Evolutionary conservation across 1,140 invertebrate genomes (phyloP).

Genomic region (Trypoxylus dichotomus): DNA sequence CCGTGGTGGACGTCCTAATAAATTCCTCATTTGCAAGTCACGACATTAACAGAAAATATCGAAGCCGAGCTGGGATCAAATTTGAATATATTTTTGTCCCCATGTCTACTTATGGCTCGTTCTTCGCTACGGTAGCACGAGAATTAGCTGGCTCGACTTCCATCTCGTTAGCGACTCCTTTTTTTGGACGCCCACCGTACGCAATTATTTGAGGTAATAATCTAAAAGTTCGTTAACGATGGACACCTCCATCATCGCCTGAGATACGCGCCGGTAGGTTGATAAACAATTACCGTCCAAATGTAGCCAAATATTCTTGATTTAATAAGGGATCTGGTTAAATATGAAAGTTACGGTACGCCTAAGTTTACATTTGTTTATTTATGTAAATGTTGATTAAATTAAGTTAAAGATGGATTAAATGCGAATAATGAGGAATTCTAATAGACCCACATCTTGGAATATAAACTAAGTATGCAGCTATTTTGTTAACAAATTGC

Average conservation of each 20-base stretch:
- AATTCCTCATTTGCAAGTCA: conserved; percentile 8
- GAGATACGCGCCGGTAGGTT: neutral
- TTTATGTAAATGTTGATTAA: neutral
- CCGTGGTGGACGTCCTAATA: neutral
- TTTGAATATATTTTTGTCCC: conserved; percentile 11
- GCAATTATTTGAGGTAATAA: neutral
- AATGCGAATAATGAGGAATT: neutral
- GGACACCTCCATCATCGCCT: neutral
- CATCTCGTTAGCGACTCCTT: conserved; percentile 5
- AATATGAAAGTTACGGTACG: neutral
- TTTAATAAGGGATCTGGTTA: neutral
- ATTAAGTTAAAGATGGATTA: neutral
- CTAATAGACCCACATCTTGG: neutral
- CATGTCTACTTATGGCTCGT: neutral
- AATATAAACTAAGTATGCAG: neutral
- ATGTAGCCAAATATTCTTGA: neutral
- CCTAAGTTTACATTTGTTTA: neutral
- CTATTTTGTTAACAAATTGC: neutral
- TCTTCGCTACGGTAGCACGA: neutral
- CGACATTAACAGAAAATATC: conserved; percentile 6
- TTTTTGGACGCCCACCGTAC: neutral
- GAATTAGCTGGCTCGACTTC: conserved; percentile 9
- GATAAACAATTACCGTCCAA: neutral
- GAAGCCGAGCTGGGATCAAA: neutral
- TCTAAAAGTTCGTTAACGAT: neutral